Evolutionary conservation across 1,140 invertebrate genomes (phyloP), one percentile per base, ranked within the genome.

Genomic region (Aculops lycopersici): DNA sequence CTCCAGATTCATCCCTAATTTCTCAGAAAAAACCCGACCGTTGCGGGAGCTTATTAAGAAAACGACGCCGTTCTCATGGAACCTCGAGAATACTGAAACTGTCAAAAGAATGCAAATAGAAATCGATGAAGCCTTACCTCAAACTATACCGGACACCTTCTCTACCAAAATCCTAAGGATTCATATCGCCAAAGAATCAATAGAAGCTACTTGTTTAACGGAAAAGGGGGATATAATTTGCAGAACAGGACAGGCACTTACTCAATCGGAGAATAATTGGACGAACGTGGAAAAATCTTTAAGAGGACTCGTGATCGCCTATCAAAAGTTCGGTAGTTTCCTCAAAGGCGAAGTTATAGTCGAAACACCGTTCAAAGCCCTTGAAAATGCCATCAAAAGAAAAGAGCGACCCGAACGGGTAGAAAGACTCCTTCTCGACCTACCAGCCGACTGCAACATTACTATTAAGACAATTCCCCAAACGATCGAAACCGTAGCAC

Each of bases 11-110:
- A 45, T 49, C 49, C 21, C 14, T 16, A 39, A 55, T 41, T 52
- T 54, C 20, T 49, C 56, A 2, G 37, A 42, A 17, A 42, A 54
- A 18, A 46, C 54, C 17, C 41, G 44, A 16, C 56, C 55, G 2
- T 44, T 60, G 37, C 45, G 48, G 24, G 21, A 47, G 8, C n/a
- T n/a, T n/a, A 40, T 51, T 20, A 49, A 46, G 19, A 46, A 50
- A 21, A 20, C 36, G 35, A 14, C n/a, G 17, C 20, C 17, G 21
- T 47, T 40, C 17, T 18, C 14, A n/a, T 49, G 46, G 45, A 8
- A 8, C 24, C 24, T n/a, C 8, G n/a, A n/a, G 8, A 8, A 31
- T 31, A n/a, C 8, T 8, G n/a, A 31, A 31, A n/a, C 24, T 8
- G 24, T 31, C 8, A n/a, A 31, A 31, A 8, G n/a, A n/a, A 8